A percentile compares a stretch with the other conserved stretches of the same genome.
phyloP scores from a whole-genome alignment of 1,140 invertebrate species.

The Megalopta genalis region DNA sequence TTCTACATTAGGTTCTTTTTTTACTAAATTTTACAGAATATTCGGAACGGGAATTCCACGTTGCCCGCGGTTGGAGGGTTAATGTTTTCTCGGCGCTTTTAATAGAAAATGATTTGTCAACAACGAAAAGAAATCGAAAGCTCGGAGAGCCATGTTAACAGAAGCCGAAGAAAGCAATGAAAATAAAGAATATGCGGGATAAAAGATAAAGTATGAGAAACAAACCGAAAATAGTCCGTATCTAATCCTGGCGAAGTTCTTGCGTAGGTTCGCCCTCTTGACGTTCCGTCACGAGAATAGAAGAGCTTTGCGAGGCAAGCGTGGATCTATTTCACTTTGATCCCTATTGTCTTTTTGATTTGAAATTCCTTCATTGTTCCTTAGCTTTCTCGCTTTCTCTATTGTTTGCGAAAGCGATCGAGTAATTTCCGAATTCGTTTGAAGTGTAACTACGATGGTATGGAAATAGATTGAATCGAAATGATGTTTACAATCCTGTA shows the following conservation, averaged over 20 bases:
- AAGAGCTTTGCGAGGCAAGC: slow-evolving; percentile 25
- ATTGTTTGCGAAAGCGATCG: neutral
- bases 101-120: neutral
- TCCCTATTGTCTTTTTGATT: slow-evolving; percentile 17
- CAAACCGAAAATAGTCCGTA: slow-evolving; percentile 36
- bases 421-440: neutral
- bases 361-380: slow-evolving; percentile 16
- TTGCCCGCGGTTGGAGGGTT: too few relatives aligned
- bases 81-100: too few relatives aligned
- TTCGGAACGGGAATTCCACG: too few relatives aligned
- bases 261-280: slow-evolving; percentile 5
- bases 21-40: too few relatives aligned
- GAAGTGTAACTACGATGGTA: neutral
- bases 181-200: neutral
- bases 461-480: too few relatives aligned
- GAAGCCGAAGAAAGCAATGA: neutral
- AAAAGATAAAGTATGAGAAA: slow-evolving; percentile 8
- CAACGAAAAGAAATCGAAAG: neutral
- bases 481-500: too few relatives aligned
- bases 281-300: slow-evolving; percentile 35
- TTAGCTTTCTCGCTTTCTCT: neutral
- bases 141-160: too few relatives aligned
- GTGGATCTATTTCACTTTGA: slow-evolving; percentile 17
- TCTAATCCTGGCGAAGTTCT: slow-evolving; percentile 42
- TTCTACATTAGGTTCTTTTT: too few relatives aligned